Conservation (phyloP, 2,113 vertebrate genomes). For the Craseonycteris thonglongyai region DNA sequence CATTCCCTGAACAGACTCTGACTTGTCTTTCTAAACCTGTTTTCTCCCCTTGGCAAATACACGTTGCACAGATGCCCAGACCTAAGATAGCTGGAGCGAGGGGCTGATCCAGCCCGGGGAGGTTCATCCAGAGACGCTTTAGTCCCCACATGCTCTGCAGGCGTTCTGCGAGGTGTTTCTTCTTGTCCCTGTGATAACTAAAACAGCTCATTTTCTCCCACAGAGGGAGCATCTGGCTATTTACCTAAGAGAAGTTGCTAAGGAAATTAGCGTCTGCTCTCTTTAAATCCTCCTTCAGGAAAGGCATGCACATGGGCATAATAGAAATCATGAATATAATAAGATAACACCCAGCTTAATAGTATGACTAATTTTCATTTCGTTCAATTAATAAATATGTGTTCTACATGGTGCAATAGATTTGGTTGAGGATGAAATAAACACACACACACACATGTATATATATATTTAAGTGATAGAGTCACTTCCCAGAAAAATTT, state of each 20-base stretch:
- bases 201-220: background rate
- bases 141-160: background rate
- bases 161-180: background rate
- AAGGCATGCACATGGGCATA: background rate
- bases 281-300: constrained; percentile 22
- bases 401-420: background rate
- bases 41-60: background rate
- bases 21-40: constrained; percentile 40
- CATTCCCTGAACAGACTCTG: constrained; percentile 5
- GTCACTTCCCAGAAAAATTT: background rate
- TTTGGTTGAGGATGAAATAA: background rate
- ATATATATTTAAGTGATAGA: background rate
- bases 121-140: background rate
- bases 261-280: constrained; percentile 19
- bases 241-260: constrained; percentile 33
- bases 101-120: too few species aligned
- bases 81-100: background rate
- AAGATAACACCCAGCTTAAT: background rate
- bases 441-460: background rate
- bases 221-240: constrained; percentile 58
- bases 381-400: background rate
- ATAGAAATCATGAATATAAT: background rate
- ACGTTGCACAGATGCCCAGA: background rate
- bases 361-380: background rate
- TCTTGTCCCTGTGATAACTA: background rate